Evolutionary conservation across 2,888 invertebrate species (phyloP), one percentile per base, ranked within the genome.

Genomic region (Oscheius sp.): DNA sequence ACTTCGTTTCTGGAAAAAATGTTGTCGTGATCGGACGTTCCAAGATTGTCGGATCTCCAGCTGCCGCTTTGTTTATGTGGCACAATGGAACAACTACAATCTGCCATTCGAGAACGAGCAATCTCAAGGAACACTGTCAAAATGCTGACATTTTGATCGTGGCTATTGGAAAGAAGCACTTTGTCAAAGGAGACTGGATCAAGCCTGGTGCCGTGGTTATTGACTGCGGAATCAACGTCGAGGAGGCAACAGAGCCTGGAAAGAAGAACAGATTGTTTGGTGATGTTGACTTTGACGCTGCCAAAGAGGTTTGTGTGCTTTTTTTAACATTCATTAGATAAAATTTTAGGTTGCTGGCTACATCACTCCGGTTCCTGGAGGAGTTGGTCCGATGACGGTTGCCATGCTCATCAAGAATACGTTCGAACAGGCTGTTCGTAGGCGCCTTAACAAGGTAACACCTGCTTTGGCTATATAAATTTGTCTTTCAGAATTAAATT

Each of bases 351-450:
- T 94, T 11, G 84, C 88, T 51, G 82, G 84, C 21, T 86, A 75
- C 80, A 81, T 89, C 72, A 89, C 89, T 35, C 88, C 88, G 2
- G 89, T 89, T 48, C 92, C 91, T n/a, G 91, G 91, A 10, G 99
- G 99, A 78, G 98, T 99, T 76, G 99, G 99, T 0, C 99, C 98
- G 21, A 97, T 99, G 96, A 99, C 99, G 0, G 99, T 92, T 1
- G 96, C 96, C 32, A 95, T 96, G 79, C 85, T 92, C 74, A 87
- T 91, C 57, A 93, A 93, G 85, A 99, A 99, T 91, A 97, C 96
- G 0, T 94, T 96, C 50, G 92, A 93, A 80, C 93, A 95, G 68
- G 96, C 96, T 9, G 91, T 93, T 84, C 73, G 76, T 62, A 74
- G 85, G 33, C 66, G 81, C 58, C 78, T 81, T 37, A 65, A 68